Conservation (phyloP, 35 echinoderm and acorn worm species). For the Ptychodera flava region DNA sequence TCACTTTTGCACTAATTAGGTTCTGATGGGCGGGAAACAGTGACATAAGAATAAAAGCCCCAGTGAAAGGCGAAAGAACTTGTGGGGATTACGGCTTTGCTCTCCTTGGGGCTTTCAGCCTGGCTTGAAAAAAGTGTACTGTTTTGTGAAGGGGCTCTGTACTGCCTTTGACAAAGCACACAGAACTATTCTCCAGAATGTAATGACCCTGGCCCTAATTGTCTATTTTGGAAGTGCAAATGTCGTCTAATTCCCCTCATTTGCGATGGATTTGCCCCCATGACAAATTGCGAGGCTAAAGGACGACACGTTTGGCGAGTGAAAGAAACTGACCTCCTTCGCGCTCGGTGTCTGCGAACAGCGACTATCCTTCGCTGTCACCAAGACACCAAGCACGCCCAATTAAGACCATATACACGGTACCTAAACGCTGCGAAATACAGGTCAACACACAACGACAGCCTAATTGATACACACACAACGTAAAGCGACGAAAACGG, state of each 20-base stretch:
- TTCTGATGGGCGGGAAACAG: background rate
- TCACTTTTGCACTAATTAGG: background rate
- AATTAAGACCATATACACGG: too few relatives aligned
- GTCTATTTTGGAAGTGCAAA: slow-evolving; percentile 1
- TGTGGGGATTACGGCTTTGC: background rate
- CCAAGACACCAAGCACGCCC: too few relatives aligned
- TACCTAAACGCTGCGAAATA: too few relatives aligned
- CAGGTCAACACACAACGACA: too few relatives aligned
- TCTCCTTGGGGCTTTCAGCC: background rate
- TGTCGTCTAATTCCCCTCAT: background rate
- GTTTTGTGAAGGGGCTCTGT: background rate
- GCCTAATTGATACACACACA: too few relatives aligned
- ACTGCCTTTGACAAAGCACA: background rate
- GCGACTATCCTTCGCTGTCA: too few relatives aligned
- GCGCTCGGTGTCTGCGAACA: background rate
- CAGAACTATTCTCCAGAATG: background rate
- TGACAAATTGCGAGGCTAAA: background rate
- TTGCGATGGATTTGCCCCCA: background rate
- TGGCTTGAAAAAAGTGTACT: background rate
- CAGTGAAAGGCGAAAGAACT: background rate
- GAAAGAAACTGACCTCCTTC: background rate
- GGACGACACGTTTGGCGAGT: background rate
- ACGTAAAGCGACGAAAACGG: too few relatives aligned
- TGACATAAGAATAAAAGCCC: background rate
- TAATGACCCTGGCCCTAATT: background rate